These are phyloP conservation scores for Catocala sponsa DNA, from an alignment of 2,888 invertebrate species.

Conservation along the genomic window DNA sequence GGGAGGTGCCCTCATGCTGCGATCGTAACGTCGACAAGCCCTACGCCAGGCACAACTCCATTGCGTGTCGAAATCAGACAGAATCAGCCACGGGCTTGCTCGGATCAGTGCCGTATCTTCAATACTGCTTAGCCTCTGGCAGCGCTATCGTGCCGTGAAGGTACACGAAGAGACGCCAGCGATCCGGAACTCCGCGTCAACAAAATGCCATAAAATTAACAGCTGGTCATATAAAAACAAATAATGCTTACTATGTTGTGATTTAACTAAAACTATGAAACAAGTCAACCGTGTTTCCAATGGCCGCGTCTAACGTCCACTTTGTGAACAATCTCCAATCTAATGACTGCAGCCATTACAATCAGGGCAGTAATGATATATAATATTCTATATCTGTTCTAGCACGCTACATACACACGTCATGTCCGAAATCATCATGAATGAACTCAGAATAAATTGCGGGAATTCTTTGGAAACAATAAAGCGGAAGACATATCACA, in stretches of 20 bases:
- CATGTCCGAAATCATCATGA: slow-evolving; percentile 39
- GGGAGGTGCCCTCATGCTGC: slow-evolving; percentile 54
- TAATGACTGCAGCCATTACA: slow-evolving; percentile 51
- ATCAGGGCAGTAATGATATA: slow-evolving; percentile 50
- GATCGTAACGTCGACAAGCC: slow-evolving; percentile 36
- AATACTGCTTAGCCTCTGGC: slow-evolving; percentile 67
- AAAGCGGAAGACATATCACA: slow-evolving; percentile 51
- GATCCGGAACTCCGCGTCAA: slow-evolving; percentile 51
- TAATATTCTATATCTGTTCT: slow-evolving; percentile 48
- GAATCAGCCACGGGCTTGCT: slow-evolving; percentile 20
- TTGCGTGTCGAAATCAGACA: slow-evolving; percentile 21
- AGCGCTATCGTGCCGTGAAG: slow-evolving; percentile 19
- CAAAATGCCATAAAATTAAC: slow-evolving; percentile 61
- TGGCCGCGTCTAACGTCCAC: slow-evolving; percentile 62
- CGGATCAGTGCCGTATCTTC: slow-evolving; percentile 55
- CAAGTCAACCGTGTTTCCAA: slow-evolving; percentile 55
- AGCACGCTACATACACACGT: slow-evolving; percentile 58
- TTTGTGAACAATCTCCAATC: slow-evolving; percentile 60
- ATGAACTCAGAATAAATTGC: slow-evolving; percentile 29
- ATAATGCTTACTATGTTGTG: slow-evolving; percentile 72
- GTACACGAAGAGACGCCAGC: slow-evolving; percentile 50
- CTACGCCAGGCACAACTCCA: slow-evolving; percentile 43
- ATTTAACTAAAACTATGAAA: slow-evolving; percentile 74
- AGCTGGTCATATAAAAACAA: slow-evolving; percentile 71
- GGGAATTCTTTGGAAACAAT: slow-evolving; percentile 51